Base-by-base conservation (phyloP, 2,888 invertebrate genomes). In the Pandemis cinnamomeana region DNA sequence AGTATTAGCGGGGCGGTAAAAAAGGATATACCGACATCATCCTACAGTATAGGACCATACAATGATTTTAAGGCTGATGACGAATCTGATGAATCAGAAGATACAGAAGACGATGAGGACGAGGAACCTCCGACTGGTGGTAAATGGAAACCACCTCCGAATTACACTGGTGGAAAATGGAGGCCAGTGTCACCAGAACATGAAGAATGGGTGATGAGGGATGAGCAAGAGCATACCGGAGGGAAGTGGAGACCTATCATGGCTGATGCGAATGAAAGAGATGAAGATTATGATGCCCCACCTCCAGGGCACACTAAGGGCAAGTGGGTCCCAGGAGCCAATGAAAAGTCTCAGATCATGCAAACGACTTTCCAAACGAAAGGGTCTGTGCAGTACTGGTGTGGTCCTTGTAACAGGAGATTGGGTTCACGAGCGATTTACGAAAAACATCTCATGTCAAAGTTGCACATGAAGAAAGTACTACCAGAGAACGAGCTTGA, bases 321-420 rank as follows among this genome's bases (percentile, higher is more conserved):
- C 0, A 98, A 98, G 92, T 98, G 97, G 97, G 95, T 97, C 68
- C 97, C 97, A 0, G 96, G 96, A 80, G 95, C 87, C 55, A 87
- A 90, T 70, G 94, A 94, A 55, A 94, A 94, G 88, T 94, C 86
- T 78, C 95, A 92, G 85, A 95, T 89, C 72, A 95, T 90, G 94
- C 94, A 90, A 83, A 95, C 87, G 71, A 95, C 89, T 76, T 92
- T 86, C 84, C 95, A 88, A 85, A 94, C 83, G 60, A 94, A 92
- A 83, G 94, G 93, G 10, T 89, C 95, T 0, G 94, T 96, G 4
- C 96, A 96, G 80, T 97, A 96, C 86, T 97, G 97, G 97, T 97
- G 97, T 84, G 96, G 96, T 73, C 96, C 97, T 41, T 98, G 98
- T 84, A 97, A 97, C 80, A 94, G 97, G 71, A 95, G 96, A 71